Base-by-base conservation (phyloP, 2,888 invertebrate genomes). In the Heteromurus nitidus region DNA sequence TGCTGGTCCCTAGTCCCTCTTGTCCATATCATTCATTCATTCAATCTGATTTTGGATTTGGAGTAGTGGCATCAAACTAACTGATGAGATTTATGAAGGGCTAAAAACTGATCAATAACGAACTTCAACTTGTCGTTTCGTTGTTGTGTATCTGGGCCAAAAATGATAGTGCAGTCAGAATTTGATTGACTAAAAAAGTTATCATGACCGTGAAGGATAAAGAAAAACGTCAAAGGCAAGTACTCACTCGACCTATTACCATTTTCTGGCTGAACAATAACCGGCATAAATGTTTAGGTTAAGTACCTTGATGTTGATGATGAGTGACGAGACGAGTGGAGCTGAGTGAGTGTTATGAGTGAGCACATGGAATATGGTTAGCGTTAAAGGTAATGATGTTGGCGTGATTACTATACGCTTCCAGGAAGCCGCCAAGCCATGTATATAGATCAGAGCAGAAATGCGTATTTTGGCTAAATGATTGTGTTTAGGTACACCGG, bases 141-240 rank as follows among this genome's bases (percentile, higher is more conserved):
- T 44, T n/a, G n/a, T 44, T 44, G 16, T n/a, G 13, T 44, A 3
- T 9, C 13, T 13, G 36, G 13, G 36, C 13, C n/a, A 44, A 44
- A 1, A 5, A 36, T 44, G 2, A 44, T 44, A 44, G 11, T 9
- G 2, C n/a, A n/a, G 44, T 2, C 44, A n/a, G n/a, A 44, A n/a
- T 44, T n/a, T n/a, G 44, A 44, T 9, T 44, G 44, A 44, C 44
- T n/a, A 13, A n/a, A n/a, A 44, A 44, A 44, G 16, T 44, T 13
- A 44, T 44, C 44, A 44, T 44, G 44, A 44, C 44, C 44, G 11
- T 44, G 44, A n/a, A n/a, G n/a, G n/a, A n/a, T n/a, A n/a, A n/a
- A 44, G 44, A 13, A 44, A 44, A 9, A 44, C 13, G 44, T 9
- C n/a, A 1, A n/a, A n/a, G 7, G 13, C 36, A 36, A 9, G 36